Conservation (phyloP, 2,797 vertebrate genomes). For the Limnodromus scolopaceus region DNA sequence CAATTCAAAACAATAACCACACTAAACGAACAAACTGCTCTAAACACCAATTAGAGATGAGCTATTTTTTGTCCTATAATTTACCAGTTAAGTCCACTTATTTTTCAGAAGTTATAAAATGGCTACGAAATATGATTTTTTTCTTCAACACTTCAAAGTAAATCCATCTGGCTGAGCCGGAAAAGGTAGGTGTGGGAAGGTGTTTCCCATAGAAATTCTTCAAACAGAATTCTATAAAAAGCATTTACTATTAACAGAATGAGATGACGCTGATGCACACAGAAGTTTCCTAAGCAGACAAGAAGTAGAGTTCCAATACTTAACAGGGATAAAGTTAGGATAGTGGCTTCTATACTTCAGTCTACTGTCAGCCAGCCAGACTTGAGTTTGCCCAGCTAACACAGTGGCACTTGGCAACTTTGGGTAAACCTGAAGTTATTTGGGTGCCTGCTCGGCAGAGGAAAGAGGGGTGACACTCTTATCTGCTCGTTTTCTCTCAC, state of each 20-base stretch:
- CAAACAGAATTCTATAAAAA: neutral
- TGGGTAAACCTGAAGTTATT: neutral
- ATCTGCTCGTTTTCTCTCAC: neutral
- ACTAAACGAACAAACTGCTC: neutral
- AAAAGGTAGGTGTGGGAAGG: rapidly evolving
- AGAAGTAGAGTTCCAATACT: rapidly evolving
- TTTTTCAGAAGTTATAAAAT: neutral
- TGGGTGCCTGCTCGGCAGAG: neutral
- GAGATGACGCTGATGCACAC: rapidly evolving
- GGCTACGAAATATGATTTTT: neutral
- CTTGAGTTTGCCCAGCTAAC: neutral
- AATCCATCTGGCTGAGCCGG: neutral
- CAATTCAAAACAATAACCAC: neutral
- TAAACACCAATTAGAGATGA: neutral
- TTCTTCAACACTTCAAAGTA: neutral
- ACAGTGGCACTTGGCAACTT: neutral
- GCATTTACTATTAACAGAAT: neutral
- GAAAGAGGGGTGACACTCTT: neutral
- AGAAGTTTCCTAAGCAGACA: neutral
- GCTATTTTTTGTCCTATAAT: neutral
- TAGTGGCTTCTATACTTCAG: neutral
- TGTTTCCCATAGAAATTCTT: neutral
- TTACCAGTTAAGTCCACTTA: neutral
- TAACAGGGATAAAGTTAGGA: neutral
- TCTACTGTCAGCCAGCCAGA: neutral